Base-by-base conservation (phyloP, 2,888 invertebrate genomes). In the Dexiosoma caninum region DNA sequence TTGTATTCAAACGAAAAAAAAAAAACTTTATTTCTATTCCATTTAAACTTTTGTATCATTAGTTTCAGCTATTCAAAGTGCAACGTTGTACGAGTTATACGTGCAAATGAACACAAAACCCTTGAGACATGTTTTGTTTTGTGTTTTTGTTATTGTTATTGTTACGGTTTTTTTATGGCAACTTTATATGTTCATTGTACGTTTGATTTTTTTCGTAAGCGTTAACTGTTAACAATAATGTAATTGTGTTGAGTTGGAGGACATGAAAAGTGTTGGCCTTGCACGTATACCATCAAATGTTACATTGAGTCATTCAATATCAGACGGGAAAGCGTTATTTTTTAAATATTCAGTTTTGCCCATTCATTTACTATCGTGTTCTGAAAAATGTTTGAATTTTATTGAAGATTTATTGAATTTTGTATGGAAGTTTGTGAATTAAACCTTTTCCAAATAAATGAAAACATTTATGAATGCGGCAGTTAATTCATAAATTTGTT, bases 211-310 rank as follows among this genome's bases (percentile, higher is more conserved):
- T 9, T 37, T 21, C 21, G 16, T 35, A 19, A 66, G 64, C 46
- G 35, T 32, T 12, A 19, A 14, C n/a, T 44, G 1, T 14, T 16
- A 44, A 42, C 32, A 37, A 51, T n/a, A 62, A 51, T 37, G 4
- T 9, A 19, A 37, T 49, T 14, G 4, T 55, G 9, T 14, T 46
- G 30, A 74, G 49, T 57, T 53, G 23, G 9, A 14, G 16, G 37
- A 12, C 40, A 66, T 30, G 19, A 44, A 37, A 44, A n/a, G 37
- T 64, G 3, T 46, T 77, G 62, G 42, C 62, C 67, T 77, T 81
- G 62, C 53, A 77, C 71, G 42, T 72, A 62, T 77, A 57, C 57
- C 81, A 77, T 62, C 72, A 77, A 71, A 66, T 70, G 42, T 67
- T 70, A 12, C 57, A 46, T 46, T 35, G 44, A 32, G 32, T 55